Evolutionary conservation across 2,888 invertebrate species (phyloP).

Genomic region (Cistogaster globosa): DNA sequence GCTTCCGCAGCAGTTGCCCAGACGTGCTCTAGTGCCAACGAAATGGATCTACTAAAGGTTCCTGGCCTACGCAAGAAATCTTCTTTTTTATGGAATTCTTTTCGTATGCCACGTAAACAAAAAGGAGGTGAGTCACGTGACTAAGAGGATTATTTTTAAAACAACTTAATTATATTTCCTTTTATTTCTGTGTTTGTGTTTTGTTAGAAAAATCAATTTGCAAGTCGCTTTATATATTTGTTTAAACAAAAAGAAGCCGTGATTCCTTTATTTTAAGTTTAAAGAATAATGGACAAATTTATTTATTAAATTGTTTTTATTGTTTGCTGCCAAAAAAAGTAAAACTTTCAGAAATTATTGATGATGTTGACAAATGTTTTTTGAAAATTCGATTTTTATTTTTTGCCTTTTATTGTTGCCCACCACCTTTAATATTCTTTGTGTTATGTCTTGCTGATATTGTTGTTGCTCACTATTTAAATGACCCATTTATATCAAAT

Average conservation of each 20-base stretch:
- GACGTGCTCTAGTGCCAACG: conserved; percentile 74
- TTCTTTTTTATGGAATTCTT: conserved; percentile 82
- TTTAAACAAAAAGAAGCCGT: not conserved
- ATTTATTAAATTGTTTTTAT: not conserved
- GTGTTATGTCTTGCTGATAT: conserved; percentile 17
- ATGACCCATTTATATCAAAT: conserved; percentile 61
- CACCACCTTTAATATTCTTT: conserved; percentile 36
- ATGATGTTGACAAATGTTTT: not conserved
- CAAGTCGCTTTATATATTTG: conserved; percentile 18
- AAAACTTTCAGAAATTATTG: conserved; percentile 24
- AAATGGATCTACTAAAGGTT: conserved; percentile 80
- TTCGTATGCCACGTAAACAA: conserved; percentile 82
- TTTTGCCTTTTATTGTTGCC: not conserved
- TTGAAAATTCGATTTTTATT: conserved; percentile 49
- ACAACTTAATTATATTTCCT: not conserved
- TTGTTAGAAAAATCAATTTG: conserved; percentile 70
- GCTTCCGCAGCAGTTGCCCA: conserved; percentile 68
- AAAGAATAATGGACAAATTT: not conserved
- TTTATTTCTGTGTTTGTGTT: conserved; percentile 6
- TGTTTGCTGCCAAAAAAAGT: conserved; percentile 27
- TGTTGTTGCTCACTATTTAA: conserved; percentile 31
- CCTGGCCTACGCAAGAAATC: conserved; percentile 78
- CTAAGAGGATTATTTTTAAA: conserved; percentile 41
- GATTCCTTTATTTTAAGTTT: not conserved
- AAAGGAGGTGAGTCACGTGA: conserved; percentile 77